Conservation (phyloP, 2,113 vertebrate genomes). For the Candoia aspera region DNA sequence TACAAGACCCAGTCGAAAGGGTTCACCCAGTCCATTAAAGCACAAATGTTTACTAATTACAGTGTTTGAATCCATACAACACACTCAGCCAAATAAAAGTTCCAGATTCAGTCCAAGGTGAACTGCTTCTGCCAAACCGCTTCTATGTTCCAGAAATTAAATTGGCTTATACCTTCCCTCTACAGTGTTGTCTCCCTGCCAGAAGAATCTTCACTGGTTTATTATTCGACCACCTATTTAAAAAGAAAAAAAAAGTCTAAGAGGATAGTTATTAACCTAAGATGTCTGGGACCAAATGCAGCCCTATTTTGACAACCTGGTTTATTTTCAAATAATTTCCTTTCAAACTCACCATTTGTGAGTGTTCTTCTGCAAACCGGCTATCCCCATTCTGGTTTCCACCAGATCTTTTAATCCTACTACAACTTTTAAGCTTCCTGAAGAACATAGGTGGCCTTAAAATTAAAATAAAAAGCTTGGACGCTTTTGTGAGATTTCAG, state of each 20-base stretch:
- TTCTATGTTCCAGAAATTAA: background rate
- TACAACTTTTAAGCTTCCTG: background rate
- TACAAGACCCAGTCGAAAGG: no score
- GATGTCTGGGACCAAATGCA: background rate
- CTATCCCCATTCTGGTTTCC: background rate
- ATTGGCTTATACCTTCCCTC: background rate
- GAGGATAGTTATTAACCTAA: background rate
- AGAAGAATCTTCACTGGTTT: background rate
- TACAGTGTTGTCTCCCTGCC: background rate
- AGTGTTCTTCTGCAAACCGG: background rate
- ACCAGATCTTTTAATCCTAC: background rate
- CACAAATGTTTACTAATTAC: no score
- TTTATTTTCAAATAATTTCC: background rate
- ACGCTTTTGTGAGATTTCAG: background rate
- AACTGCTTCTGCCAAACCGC: background rate
- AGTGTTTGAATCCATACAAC: no score
- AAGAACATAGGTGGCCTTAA: background rate
- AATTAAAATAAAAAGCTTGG: background rate
- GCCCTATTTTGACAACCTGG: background rate
- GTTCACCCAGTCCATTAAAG: no score
- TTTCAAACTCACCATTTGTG: background rate
- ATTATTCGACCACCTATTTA: background rate
- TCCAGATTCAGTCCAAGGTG: background rate
- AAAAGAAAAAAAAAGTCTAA: background rate
- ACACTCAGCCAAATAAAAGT: no score